Percentiles rank a stretch among this genome's conserved stretches.
phyloP scores from a whole-genome alignment of 2,797 vertebrate species.

The Hippoglossus hippoglossus region DNA sequence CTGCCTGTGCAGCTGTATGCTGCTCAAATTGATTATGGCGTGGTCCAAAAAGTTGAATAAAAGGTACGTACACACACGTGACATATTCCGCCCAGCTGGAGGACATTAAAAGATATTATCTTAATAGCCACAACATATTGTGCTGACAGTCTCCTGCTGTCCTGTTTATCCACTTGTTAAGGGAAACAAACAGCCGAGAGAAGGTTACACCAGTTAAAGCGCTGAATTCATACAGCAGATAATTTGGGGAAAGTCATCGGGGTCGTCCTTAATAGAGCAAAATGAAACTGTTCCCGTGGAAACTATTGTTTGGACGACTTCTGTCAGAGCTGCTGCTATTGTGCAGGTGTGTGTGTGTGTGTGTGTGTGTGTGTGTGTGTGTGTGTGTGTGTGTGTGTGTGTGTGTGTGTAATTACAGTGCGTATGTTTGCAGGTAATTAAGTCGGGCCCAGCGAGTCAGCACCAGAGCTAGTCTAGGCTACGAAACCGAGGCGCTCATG shows the following conservation, averaged over 20 bases:
- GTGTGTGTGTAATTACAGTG: conserved; percentile 69
- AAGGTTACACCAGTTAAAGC: conserved; percentile 35
- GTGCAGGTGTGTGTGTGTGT: conserved; percentile 63
- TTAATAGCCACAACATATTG: conserved; percentile 41
- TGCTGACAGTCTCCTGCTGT: conserved; percentile 37
- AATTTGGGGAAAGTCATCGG: conserved; percentile 39
- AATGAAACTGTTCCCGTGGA: conserved; percentile 37
- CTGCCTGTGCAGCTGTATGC: conserved; percentile 25
- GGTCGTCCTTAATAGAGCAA: conserved; percentile 40
- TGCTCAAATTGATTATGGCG: conserved; percentile 22
- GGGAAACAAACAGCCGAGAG: conserved; percentile 26
- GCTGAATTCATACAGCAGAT: conserved; percentile 26
- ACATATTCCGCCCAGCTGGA: conserved; percentile 38
- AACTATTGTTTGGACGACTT: conserved; percentile 57
- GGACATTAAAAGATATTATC: conserved; percentile 23
- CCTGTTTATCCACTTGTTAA: conserved; percentile 47
- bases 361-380: conserved; percentile 49
- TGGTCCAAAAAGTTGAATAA: conserved; percentile 17
- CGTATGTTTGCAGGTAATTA: conserved; percentile 68
- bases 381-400: conserved; percentile 59
- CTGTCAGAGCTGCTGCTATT: conserved; percentile 11
- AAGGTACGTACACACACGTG: conserved; percentile 21
- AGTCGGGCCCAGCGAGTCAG: conserved; percentile 59
- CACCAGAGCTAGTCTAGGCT: conserved; percentile 34
- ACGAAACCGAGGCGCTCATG: conserved; percentile 53